Base-by-base conservation (phyloP, 2,113 vertebrate genomes). In the Tringa solitaria region DNA sequence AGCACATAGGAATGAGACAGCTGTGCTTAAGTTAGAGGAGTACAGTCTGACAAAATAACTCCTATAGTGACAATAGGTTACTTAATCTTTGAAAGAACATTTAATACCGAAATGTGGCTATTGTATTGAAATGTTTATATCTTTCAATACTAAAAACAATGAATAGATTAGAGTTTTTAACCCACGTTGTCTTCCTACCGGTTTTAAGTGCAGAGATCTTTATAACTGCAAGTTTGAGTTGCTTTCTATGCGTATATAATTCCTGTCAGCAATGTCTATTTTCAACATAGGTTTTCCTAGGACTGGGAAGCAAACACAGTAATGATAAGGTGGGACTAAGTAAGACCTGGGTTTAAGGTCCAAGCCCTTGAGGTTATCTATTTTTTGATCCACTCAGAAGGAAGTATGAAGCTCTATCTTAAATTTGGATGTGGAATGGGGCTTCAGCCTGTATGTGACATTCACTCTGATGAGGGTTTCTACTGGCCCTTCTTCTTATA, bases 291-390 rank as follows among this genome's bases (percentile, higher is more conserved):
- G 22, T 24, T 65, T 78, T 81, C 56, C 18, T 43, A 64, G 17
- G 19, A 67, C 10, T 64, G 18, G 51, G 28, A 83, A 22, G 22
- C n/a, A 91, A 65, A 68, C 39, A 73, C 6, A n/a, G 14, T 9
- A 64, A 72, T 24, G 30, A 11, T 65, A 72, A 82, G 0, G 0
- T 23, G 10, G n/a, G n/a, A 72, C 21, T 20, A 53, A 69, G 7
- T 35, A 51, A 53, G 24, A 17, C 33, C 54, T 2, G 5, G 10
- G 9, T 43, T 75, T 90, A 59, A 92, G n/a, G 14, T 57, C 24
- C 32, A 63, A 82, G 12, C 17, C 19, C n/a, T 37, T 79, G n/a
- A 54, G 48, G 5, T 13, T 51, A 57, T 61, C 14, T 8, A 13
- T 15, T 63, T 83, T 82, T 83, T 53, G 5, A 67, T 37, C 24